Evolutionary conservation across 2,888 invertebrate species (phyloP).

Genomic region (Torymus aiolomorphi): DNA sequence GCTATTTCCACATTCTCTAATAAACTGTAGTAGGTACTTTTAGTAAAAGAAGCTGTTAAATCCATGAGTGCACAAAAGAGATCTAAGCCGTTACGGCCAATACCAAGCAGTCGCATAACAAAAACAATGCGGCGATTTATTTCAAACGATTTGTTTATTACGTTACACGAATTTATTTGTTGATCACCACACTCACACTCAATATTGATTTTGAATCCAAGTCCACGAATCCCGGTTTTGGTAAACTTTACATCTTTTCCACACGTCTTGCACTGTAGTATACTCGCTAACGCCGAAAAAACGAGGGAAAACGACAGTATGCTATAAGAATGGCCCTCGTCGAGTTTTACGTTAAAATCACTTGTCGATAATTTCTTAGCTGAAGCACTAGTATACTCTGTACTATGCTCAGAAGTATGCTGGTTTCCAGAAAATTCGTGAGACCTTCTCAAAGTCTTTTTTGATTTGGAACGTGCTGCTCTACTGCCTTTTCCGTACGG

Average conservation of each 20-base stretch:
- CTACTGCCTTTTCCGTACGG: slow-evolving; percentile 19
- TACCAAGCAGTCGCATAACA: slow-evolving; percentile 58
- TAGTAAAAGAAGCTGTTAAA: too few species aligned
- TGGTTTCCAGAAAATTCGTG: slow-evolving; percentile 25
- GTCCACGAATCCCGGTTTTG: slow-evolving; percentile 53
- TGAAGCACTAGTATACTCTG: slow-evolving; percentile 11
- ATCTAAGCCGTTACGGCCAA: too few species aligned
- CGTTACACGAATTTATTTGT: slow-evolving; percentile 55
- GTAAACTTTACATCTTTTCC: slow-evolving; percentile 53
- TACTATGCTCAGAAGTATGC: slow-evolving; percentile 14
- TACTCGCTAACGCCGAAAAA: slow-evolving; percentile 42
- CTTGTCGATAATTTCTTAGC: slow-evolving; percentile 31
- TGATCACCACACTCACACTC: slow-evolving; percentile 46
- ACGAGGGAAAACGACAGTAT: slow-evolving; percentile 26
- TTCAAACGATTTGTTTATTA: slow-evolving; percentile 58
- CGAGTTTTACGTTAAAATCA: slow-evolving; percentile 23
- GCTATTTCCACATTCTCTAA: slow-evolving; percentile 44
- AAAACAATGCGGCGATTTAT: slow-evolving; percentile 60
- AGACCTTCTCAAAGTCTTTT: neutral
- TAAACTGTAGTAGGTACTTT: too few species aligned
- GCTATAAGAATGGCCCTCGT: slow-evolving; percentile 20
- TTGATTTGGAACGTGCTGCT: neutral
- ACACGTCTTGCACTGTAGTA: slow-evolving; percentile 48
- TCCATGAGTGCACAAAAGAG: too few species aligned
- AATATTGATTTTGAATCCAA: slow-evolving; percentile 58